Percentiles rank a stretch among this genome's conserved stretches.
phyloP scores from a whole-genome alignment of 2,113 vertebrate genomes.

The Amphiprion percula region DNA sequence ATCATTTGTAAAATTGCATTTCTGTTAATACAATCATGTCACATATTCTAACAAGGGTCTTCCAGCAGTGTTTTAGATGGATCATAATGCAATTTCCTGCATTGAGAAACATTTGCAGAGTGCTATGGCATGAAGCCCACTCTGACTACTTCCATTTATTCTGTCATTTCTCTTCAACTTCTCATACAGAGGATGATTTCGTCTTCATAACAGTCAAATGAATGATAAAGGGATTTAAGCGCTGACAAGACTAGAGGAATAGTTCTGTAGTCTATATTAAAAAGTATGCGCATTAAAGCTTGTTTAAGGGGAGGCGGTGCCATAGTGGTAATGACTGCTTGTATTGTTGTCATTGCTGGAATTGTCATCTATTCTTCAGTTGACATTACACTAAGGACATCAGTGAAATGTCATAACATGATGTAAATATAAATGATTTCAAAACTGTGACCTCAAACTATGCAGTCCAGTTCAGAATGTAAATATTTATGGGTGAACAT shows the following conservation, averaged over 20 bases:
- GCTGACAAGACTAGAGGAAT: not conserved
- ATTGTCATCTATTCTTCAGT: no score
- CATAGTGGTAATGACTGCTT: not conserved
- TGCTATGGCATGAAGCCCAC: not conserved
- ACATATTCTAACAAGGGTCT: constrained; percentile 2
- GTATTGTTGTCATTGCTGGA: not conserved
- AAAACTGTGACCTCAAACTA: not conserved
- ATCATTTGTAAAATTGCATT: constrained; percentile 21
- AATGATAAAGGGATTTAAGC: not conserved
- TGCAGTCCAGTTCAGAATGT: constrained; percentile 34
- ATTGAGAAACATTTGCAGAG: not conserved
- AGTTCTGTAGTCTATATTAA: not conserved
- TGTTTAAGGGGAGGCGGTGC: not conserved
- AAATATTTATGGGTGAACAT: constrained; percentile 66
- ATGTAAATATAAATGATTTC: constrained; percentile 20
- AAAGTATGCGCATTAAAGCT: no score
- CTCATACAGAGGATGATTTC: no score
- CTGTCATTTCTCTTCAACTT: not conserved
- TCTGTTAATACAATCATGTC: constrained; percentile 28
- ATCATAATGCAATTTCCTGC: not conserved
- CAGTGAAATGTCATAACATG: no score
- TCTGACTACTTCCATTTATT: not conserved
- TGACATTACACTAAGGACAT: no score
- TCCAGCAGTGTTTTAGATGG: constrained; percentile 3
- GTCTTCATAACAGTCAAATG: not conserved